Conservation (phyloP, 2,113 vertebrate genomes). For the Cheirogaleus medius region DNA sequence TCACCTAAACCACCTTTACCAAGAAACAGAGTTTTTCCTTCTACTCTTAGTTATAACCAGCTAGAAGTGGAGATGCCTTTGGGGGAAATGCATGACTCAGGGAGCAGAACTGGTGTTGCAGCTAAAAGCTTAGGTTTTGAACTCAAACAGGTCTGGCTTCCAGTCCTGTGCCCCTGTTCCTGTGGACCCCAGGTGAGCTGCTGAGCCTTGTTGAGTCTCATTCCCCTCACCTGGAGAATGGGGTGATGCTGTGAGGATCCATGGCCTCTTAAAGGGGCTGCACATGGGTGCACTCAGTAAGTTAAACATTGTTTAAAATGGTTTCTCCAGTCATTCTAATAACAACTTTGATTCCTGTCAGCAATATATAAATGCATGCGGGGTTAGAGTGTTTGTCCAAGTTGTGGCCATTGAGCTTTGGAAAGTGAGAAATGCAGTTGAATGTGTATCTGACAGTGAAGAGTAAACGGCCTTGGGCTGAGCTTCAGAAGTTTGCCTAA, state of each 20-base stretch:
- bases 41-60: not conserved
- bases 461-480: not conserved
- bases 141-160: not conserved
- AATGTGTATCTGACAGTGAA: not conserved
- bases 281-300: not conserved
- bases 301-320: not conserved
- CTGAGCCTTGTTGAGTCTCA: not conserved
- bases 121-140: not conserved
- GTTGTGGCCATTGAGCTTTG: not conserved
- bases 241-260: not conserved
- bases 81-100: not conserved
- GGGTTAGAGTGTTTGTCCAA: not conserved
- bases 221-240: not conserved
- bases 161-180: not conserved
- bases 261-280: not conserved
- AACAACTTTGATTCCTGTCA: not conserved
- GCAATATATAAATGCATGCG: not conserved
- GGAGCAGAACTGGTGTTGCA: not conserved
- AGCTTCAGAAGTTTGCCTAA: slow-evolving; percentile 28
- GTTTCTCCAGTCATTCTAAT: not conserved
- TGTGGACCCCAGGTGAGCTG: not conserved
- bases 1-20: not conserved
- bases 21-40: not conserved
- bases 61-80: not conserved
- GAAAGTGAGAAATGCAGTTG: not conserved